A percentile compares a stretch with the other conserved stretches of the same genome.
These are phyloP conservation scores for Holocentrus rufus DNA, from an alignment of 2,797 vertebrate species.

Conservation along the genomic window DNA sequence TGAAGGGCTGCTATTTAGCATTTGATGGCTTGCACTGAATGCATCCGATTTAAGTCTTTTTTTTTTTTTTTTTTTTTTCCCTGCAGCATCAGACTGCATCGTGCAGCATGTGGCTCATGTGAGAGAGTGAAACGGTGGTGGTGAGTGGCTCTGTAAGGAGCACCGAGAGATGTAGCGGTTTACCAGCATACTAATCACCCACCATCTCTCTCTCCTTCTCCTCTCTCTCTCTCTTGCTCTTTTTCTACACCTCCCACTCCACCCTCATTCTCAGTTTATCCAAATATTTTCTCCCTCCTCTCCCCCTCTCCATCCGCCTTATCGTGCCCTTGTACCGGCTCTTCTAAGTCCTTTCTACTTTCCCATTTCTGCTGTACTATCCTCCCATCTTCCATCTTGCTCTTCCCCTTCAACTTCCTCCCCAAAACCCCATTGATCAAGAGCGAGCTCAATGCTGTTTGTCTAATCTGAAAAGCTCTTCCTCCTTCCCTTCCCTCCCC, in stretches of 20 bases:
- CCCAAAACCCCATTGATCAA: slow-evolving; percentile 20
- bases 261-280: slow-evolving; percentile 16
- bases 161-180: slow-evolving; percentile 31
- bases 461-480: neutral
- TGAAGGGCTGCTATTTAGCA: slow-evolving; percentile 23
- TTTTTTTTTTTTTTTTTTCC: neutral
- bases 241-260: slow-evolving; percentile 18
- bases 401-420: neutral
- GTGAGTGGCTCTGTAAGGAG: slow-evolving; percentile 42
- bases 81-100: slow-evolving; percentile 4
- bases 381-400: neutral
- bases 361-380: slow-evolving; percentile 15
- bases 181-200: slow-evolving; percentile 52
- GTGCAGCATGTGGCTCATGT: neutral
- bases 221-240: neutral
- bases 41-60: slow-evolving; percentile 17
- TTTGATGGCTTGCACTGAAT: slow-evolving; percentile 38
- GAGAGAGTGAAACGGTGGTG: slow-evolving; percentile 22
- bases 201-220: slow-evolving; percentile 4
- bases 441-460: neutral
- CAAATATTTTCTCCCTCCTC: slow-evolving; percentile 1
- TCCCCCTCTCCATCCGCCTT: slow-evolving; percentile 1
- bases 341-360: slow-evolving; percentile 17
- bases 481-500: slow-evolving; percentile 7
- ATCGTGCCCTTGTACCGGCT: slow-evolving; percentile 17